Conservation (phyloP, 2,797 vertebrate genomes). For the Halcyon chelicuti region DNA sequence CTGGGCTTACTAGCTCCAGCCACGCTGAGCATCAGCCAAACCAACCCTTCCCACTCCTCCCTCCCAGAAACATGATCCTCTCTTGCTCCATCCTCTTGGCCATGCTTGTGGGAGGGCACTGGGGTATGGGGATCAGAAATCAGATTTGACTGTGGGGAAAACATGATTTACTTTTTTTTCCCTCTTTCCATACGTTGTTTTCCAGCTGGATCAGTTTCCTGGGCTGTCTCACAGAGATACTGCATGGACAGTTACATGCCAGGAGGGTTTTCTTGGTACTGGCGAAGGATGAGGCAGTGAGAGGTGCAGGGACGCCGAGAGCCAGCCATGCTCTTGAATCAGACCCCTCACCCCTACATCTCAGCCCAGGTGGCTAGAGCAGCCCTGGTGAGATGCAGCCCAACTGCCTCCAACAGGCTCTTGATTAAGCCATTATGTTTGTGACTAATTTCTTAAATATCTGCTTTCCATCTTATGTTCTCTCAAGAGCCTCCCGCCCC, state of each 20-base stretch:
- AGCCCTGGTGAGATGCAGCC: neutral
- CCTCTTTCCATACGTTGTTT: neutral
- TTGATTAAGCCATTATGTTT: slow-evolving; percentile 40
- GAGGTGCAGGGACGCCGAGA: neutral
- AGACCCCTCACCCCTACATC: neutral
- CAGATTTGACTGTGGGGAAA: neutral
- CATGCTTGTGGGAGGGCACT: neutral
- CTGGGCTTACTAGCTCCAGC: neutral
- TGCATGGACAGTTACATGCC: rapidly evolving
- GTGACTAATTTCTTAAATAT: slow-evolving; percentile 70
- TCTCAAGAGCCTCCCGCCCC: neutral
- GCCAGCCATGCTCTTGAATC: neutral
- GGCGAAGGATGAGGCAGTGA: neutral
- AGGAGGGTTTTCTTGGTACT: neutral
- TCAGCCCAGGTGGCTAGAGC: neutral
- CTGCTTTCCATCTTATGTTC: slow-evolving; percentile 36
- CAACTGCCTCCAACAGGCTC: slow-evolving; percentile 4
- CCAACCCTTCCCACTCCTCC: neutral
- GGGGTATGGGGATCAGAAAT: neutral
- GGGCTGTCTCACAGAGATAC: neutral
- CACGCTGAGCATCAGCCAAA: neutral
- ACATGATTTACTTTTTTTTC: neutral
- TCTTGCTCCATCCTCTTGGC: neutral
- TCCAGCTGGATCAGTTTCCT: neutral
- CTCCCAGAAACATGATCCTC: neutral